Conservation (phyloP, 2,797 vertebrate genomes). For the Oreochromis grahami region DNA sequence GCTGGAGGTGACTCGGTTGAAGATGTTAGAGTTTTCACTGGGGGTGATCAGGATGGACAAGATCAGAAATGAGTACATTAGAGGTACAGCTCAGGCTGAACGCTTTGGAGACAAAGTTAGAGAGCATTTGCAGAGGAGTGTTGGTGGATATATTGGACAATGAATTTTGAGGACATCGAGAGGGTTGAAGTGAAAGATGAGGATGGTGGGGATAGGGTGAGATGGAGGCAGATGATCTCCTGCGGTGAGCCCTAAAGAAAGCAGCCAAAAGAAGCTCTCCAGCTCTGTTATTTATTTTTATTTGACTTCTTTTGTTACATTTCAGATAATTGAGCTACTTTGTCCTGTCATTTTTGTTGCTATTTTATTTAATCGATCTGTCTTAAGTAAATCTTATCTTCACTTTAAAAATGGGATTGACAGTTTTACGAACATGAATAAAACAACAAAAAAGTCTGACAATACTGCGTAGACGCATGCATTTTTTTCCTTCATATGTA, state of each 20-base stretch:
- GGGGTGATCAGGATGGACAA: not conserved
- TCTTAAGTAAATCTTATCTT: not conserved
- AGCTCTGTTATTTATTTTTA: not conserved
- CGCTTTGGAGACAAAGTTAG: not conserved
- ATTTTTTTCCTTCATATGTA: not conserved
- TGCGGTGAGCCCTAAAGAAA: fast-evolving
- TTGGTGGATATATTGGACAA: not conserved
- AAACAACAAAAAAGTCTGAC: not conserved
- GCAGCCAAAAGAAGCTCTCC: not conserved
- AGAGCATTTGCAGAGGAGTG: not conserved
- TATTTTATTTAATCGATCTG: not conserved
- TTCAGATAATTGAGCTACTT: not conserved
- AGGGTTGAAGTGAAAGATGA: not conserved
- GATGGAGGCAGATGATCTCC: not conserved
- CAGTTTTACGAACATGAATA: not conserved
- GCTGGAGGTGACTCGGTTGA: not conserved
- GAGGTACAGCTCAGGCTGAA: not conserved
- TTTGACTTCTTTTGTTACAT: not conserved
- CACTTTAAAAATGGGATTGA: not conserved
- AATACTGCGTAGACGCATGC: not conserved
- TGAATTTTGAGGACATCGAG: not conserved
- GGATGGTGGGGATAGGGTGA: not conserved
- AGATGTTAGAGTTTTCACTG: not conserved
- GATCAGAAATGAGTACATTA: not conserved
- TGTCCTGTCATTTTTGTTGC: not conserved